These are phyloP conservation scores for Coleophora deauratella DNA, from an alignment of 2,888 invertebrate genomes.

Conservation along the genomic window DNA sequence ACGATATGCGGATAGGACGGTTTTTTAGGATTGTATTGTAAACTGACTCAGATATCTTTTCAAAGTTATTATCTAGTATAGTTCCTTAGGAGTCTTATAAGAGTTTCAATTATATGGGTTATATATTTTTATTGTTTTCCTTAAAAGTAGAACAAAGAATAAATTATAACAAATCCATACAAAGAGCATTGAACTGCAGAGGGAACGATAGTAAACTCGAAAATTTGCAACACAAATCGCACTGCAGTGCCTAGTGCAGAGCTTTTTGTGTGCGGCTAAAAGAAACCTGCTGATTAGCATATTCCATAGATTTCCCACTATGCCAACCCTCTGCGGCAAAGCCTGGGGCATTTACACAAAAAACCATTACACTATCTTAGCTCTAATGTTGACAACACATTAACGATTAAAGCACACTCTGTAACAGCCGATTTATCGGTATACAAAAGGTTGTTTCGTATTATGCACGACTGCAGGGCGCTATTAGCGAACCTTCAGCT, in stretches of 20 bases:
- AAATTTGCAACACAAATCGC: constrained; percentile 72
- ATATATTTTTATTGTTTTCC: neutral
- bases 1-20: too few species aligned
- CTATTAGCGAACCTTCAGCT: constrained; percentile 35
- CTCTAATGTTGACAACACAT: constrained; percentile 42
- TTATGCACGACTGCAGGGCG: constrained; percentile 45
- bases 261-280: constrained; percentile 67
- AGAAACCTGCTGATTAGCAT: constrained; percentile 68
- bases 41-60: too few species aligned
- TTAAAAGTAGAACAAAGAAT: neutral
- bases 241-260: constrained; percentile 72
- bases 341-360: constrained; percentile 22
- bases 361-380: constrained; percentile 30
- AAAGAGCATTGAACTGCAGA: neutral
- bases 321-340: constrained; percentile 30
- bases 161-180: neutral
- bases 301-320: constrained; percentile 50
- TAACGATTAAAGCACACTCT: constrained; percentile 54
- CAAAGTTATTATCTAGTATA: too few species aligned
- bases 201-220: constrained; percentile 14
- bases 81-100: too few species aligned
- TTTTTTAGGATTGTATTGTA: too few species aligned
- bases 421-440: constrained; percentile 57
- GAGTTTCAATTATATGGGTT: neutral
- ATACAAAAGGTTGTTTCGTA: constrained; percentile 63